Evolutionary conservation across 1,140 invertebrate species (phyloP), one percentile per base, ranked within the genome.

Genomic region (Trichogramma pretiosum): DNA sequence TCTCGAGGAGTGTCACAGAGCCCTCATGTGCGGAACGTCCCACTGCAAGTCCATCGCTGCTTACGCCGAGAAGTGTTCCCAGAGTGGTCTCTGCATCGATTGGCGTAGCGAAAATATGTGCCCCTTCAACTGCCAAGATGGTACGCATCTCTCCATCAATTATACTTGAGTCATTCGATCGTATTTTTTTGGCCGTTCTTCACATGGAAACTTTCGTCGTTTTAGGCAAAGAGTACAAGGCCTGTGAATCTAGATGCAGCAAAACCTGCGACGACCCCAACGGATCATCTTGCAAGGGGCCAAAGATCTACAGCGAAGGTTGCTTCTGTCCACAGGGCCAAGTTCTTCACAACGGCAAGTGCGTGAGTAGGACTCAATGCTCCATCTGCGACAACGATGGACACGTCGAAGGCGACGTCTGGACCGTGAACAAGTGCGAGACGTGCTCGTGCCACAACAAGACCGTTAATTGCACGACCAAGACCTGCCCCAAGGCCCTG

Each of bases 251-350:
- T 3, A 76, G 77, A 9, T 89, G 85, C 62, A 76, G 77, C 22
- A 71, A 78, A 39, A 88, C 82, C 3, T 91, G 88, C 58, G 82
- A 86, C 4, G n/a, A n/a, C n/a, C n/a, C n/a, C n/a, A n/a, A n/a
- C n/a, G n/a, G n/a, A n/a, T n/a, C n/a, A n/a, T n/a, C n/a, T n/a
- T n/a, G n/a, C n/a, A n/a, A n/a, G n/a, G n/a, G n/a, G n/a, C n/a
- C n/a, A n/a, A 71, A 52, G 46, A 21, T 17, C 47, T 8, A 38
- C 57, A 14, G 48, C 56, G 89, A 92, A 61, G 88, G 88, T 5
- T 94, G 89, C 64, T 87, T 84, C 74, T 94, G 89, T 73, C 82
- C 84, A 2, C 59, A 75, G 34, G 78, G 78, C 40, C 75, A 81
- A 61, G 79, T 87, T 24, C 56, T 67, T 51, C 61, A 68, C 16